These are phyloP conservation scores for Parambassis ranga DNA, from an alignment of 2,797 vertebrate genomes.

Conservation along the genomic window DNA sequence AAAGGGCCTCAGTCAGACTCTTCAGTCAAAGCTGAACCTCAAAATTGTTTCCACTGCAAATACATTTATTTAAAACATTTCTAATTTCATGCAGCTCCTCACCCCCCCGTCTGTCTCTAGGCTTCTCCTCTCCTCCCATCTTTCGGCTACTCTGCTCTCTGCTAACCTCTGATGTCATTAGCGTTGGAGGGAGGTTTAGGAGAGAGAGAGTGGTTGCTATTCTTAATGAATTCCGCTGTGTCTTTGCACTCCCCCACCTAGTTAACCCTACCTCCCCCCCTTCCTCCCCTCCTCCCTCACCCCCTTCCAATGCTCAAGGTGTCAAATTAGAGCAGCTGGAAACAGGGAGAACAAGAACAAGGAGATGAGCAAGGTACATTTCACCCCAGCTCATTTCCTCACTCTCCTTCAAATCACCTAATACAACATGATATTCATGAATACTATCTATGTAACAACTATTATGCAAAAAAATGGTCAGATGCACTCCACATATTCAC, in stretches of 20 bases:
- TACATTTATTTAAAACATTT: slow-evolving; percentile 38
- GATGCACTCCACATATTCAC: slow-evolving; percentile 57
- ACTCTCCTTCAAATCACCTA: slow-evolving; percentile 67
- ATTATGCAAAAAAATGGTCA: slow-evolving; percentile 60
- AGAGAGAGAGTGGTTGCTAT: slow-evolving; percentile 78
- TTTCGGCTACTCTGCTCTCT: slow-evolving; percentile 60
- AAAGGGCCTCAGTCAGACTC: slow-evolving; percentile 37
- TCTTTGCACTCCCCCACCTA: slow-evolving; percentile 85
- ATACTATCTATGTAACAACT: slow-evolving; percentile 57
- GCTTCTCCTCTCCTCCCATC: slow-evolving; percentile 37
- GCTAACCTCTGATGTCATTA: slow-evolving; percentile 97
- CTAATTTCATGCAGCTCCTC: slow-evolving; percentile 18
- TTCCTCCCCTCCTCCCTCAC: slow-evolving; percentile 67
- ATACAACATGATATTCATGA: slow-evolving; percentile 67
- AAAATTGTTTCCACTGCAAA: slow-evolving; percentile 9
- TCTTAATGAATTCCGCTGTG: slow-evolving; percentile 95
- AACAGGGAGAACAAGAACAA: slow-evolving; percentile 81
- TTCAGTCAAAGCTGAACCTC: slow-evolving; percentile 30
- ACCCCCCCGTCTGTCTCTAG: not conserved
- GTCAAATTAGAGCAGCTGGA: slow-evolving; percentile 91
- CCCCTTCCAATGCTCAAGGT: slow-evolving; percentile 84
- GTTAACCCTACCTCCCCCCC: slow-evolving; percentile 74
- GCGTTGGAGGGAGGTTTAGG: slow-evolving; percentile 78
- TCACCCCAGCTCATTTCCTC: slow-evolving; percentile 58
- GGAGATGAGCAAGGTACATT: slow-evolving; percentile 71